Base-by-base conservation (phyloP, 2,113 vertebrate species). In the Sarotherodon lohbergeri region DNA sequence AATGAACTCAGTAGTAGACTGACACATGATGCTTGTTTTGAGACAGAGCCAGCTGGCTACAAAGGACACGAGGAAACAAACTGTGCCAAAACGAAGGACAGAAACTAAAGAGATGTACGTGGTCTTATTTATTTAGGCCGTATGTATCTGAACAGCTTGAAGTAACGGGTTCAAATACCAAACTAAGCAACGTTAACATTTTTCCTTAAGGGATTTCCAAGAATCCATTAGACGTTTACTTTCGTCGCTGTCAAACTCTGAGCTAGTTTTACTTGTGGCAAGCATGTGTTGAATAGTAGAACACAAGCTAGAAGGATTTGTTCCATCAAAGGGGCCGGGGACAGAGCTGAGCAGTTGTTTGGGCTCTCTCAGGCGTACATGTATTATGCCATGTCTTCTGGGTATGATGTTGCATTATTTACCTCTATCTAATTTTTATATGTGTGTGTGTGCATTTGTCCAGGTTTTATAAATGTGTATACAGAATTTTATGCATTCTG, bases 281-380 rank as follows among this genome's bases (percentile, higher is more conserved):
- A 36, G 71, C 52, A 7, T 32, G 24, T 59, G 76, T 76, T 83
- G 3, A 85, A 68, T 66, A 50, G 50, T 10, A 27, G 4, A 41
- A 29, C 66, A 88, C 63, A 61, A 11, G 63, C 32, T 29, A 3
- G 7, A 57, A 63, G 27, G 32, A 71, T 48, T 41, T 54, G 6
- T 68, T 48, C 48, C 34, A 48, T 16, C 50, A 13, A 57, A 48
- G 57, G 29, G n/a, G 41, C 82, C 46, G 66, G 22, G 29, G 83
- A 48, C 56, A 46, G 41, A 86, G 79, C n/a, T 39, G 39, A 68
- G 5, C 5, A 5, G 22, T 87, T 86, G 73, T 91, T 84, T 46
- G 36, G 57, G 54, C 54, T 92, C 59, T 85, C 59, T 89, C 80
- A 68, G 84, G 78, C 81, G 87, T 84, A 34, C 73, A 78, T 34